Percentiles rank a stretch among this genome's conserved stretches.
Evolutionary conservation across 1,140 invertebrate genomes (phyloP).

Genomic region (Drosophila littoralis): DNA sequence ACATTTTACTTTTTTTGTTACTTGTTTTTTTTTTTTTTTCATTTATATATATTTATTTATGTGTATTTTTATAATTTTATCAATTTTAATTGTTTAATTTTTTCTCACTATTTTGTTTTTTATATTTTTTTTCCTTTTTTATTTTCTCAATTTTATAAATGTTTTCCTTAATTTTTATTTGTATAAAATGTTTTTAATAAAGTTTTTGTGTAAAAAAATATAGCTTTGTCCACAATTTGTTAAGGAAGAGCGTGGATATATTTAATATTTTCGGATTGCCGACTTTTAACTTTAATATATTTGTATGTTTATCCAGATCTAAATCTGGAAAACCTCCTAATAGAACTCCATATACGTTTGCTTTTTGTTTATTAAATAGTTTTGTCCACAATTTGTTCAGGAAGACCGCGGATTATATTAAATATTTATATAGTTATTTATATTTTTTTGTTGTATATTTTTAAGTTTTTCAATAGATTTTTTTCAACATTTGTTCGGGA

Average conservation of each 20-base stretch:
- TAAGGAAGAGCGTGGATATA: constrained; percentile 17
- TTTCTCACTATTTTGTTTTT: neutral
- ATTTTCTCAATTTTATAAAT: neutral
- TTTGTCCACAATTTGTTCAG: constrained; percentile 8
- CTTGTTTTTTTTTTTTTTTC: neutral
- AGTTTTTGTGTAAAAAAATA: neutral
- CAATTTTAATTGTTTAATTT: neutral
- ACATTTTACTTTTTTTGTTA: too few relatives aligned
- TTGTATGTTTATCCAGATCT: neutral
- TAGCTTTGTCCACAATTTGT: neutral
- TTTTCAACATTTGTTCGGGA: constrained; percentile 28
- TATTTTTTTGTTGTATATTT: constrained; percentile 4
- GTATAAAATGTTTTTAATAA: neutral
- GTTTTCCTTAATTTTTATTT: neutral
- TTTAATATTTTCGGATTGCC: neutral
- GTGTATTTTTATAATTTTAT: neutral
- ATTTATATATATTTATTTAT: constrained; percentile 5
- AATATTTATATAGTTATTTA: neutral
- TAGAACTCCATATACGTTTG: neutral
- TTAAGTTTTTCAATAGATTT: neutral
- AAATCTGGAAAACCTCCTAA: neutral
- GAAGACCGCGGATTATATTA: constrained; percentile 24
- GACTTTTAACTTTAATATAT: neutral
- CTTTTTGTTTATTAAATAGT: neutral
- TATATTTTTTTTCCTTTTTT: neutral